phyloP scores from a whole-genome alignment of 1,140 invertebrate genomes.

The Bombyx mori region ASM3026992v2 NC_085116.1:17412501-17413000 shows the following conservation, averaged over 20 bases:
- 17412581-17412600: conserved; percentile 23
- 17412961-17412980: not conserved
- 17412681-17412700: conserved; percentile 13
- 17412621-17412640: conserved; percentile 21
- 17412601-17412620: conserved; percentile 26
- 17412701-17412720: conserved; percentile 21
- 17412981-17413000: conserved; percentile 7
- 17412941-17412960: conserved; percentile 6
- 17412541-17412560: conserved; percentile 31
- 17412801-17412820: conserved; percentile 31
- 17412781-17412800: conserved; percentile 33
- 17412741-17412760: conserved; percentile 52
- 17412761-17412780: conserved; percentile 44
- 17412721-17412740: conserved; percentile 44
- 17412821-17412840: conserved; percentile 15
- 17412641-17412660: conserved; percentile 19
- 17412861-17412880: conserved; percentile 5
- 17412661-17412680: conserved; percentile 20
- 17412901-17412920: conserved; percentile 12
- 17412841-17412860: conserved; percentile 5
- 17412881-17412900: conserved; percentile 7
- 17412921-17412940: not conserved
- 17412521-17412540: conserved; percentile 41
- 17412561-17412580: conserved; percentile 19
- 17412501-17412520: conserved; percentile 57